Base-by-base conservation (phyloP, 2,113 vertebrate genomes). In the Scatophagus argus region DNA sequence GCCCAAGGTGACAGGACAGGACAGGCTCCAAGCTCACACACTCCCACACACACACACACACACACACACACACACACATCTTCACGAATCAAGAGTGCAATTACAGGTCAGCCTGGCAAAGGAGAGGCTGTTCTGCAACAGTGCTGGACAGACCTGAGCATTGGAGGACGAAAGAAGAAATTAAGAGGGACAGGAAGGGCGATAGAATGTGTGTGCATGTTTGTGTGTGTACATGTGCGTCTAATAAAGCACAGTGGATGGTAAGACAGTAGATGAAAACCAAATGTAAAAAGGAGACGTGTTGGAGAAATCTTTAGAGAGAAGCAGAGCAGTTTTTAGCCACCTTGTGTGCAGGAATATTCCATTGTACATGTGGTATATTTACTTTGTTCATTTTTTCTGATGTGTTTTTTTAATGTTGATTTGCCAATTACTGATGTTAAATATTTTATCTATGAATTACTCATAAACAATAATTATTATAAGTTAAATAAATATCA, bases 1-100 rank as follows among this genome's bases (percentile, higher is more conserved):
- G 70, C 86, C 84, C 80, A 90, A 89, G 86, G 83, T 86, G 87
- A 90, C 64, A 29, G 74, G 79, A 86, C 70, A 39, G 66, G 77
- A 83, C 81, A 47, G 54, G 41, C 31, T 52, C 49, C 66, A 54
- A 56, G 68, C 67, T 49, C 72, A 49, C 44, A 39, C 63, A 25
- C 31, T 4, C 34, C 23, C 47, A 65, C 56, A 51, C 51, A 29
- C 66, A 59, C 44, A 76, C 44, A 46, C 49, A 27, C 29, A 61
- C 54, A 69, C 56, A 44, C 66, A 66, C 51, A 80, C 46, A 36
- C 56, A 25, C 41, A 65, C 29, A 49, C 32, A 51, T 52, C 64
- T 47, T 27, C 74, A 85, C 68, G 73, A 65, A 83, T 49, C 3
- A 9, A 69, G 59, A 75, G 82, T 68, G 84, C 70, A 85, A 87